phyloP scores from a whole-genome alignment of 2,888 invertebrate species.

The Zootermopsis nevadensis region DNA sequence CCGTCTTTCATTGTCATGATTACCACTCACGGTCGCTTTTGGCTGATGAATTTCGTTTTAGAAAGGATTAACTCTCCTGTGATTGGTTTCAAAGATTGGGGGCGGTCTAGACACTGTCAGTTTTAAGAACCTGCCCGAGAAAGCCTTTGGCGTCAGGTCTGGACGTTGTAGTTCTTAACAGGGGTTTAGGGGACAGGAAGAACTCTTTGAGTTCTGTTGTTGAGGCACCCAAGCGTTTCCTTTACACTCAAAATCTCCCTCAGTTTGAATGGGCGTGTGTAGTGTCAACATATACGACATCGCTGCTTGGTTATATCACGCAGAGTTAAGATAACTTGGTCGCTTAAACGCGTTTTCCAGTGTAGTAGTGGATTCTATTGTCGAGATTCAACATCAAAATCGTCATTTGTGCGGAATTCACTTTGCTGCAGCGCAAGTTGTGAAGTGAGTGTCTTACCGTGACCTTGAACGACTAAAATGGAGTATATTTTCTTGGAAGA shows the following conservation, averaged over 20 bases:
- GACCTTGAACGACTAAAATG: not conserved
- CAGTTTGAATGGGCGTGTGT: constrained; percentile 13
- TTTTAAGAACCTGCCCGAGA: constrained; percentile 7
- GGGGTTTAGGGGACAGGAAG: not conserved
- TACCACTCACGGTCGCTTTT: not conserved
- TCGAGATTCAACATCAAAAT: not conserved
- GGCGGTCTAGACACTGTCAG: constrained; percentile 25
- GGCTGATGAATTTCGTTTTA: not conserved
- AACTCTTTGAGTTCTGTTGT: not conserved
- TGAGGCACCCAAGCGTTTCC: not conserved
- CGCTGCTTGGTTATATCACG: not conserved
- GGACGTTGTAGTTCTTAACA: not conserved
- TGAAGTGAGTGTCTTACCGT: not conserved
- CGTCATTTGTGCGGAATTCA: not conserved
- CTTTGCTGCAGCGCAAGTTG: not conserved
- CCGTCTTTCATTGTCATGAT: not conserved
- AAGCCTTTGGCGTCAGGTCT: constrained; percentile 27
- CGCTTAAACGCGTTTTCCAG: not conserved
- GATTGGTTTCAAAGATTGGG: constrained; percentile 20
- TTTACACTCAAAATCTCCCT: not conserved
- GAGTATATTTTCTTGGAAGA: no score
- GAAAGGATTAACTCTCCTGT: not conserved
- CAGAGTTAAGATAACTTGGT: not conserved
- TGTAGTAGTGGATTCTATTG: not conserved
- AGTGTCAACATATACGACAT: not conserved